phyloP scores from a whole-genome alignment of 2,113 vertebrate species.

The Menidia beryllina region DNA sequence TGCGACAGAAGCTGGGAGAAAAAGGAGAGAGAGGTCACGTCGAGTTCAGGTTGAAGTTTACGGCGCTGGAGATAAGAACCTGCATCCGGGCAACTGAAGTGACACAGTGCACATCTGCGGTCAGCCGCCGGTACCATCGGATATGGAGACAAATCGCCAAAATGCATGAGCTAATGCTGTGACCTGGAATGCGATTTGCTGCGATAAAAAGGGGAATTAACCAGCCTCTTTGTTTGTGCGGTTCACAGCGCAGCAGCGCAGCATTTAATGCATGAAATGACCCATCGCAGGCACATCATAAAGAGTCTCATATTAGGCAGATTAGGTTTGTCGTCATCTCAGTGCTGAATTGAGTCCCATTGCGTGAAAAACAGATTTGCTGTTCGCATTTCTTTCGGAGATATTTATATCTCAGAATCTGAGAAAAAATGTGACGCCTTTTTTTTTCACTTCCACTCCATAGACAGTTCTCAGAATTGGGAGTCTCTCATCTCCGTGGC shows the following conservation, averaged over 20 bases:
- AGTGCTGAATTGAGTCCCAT: background rate
- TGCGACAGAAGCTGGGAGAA: background rate
- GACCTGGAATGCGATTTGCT: constrained; percentile 25
- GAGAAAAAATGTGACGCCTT: constrained; percentile 31
- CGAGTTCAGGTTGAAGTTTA: constrained; percentile 58
- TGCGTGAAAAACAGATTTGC: constrained; percentile 41
- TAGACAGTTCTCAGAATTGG: constrained; percentile 64
- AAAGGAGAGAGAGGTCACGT: constrained; percentile 54
- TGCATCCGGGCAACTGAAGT: constrained; percentile 45
- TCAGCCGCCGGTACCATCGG: constrained; percentile 54
- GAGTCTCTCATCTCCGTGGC: constrained; percentile 53
- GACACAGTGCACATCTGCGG: constrained; percentile 36
- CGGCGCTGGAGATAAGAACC: constrained; percentile 47
- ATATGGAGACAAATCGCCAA: constrained; percentile 33
- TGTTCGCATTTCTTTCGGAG: constrained; percentile 41
- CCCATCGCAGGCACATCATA: constrained; percentile 4
- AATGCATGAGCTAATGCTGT: constrained; percentile 39
- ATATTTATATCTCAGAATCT: constrained; percentile 63
- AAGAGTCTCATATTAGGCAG: background rate
- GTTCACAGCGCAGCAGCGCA: constrained; percentile 8
- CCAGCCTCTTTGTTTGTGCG: constrained; percentile 30
- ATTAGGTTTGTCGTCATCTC: constrained; percentile 8
- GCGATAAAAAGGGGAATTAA: constrained; percentile 42
- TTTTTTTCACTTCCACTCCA: background rate
- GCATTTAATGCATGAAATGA: background rate